These are phyloP conservation scores for Hydra vulgaris DNA, from an alignment of 30 jellyfish, hydroid and myxozoan species.

Conservation along the genomic window DNA sequence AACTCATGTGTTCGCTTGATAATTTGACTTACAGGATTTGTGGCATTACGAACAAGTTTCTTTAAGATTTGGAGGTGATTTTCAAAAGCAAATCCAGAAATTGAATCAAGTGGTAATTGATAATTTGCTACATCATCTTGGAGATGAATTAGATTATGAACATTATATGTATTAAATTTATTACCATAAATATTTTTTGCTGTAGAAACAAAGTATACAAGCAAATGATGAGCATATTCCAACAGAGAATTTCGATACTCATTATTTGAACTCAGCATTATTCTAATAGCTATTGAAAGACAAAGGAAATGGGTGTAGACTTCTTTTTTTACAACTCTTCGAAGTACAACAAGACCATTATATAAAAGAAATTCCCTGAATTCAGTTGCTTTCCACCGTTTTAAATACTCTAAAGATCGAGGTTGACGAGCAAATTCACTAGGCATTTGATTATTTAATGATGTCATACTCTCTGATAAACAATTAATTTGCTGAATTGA, in stretches of 20 bases:
- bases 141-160: slow-evolving; percentile 27
- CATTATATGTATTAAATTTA: slow-evolving; percentile 28
- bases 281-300: slow-evolving; percentile 28
- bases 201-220: slow-evolving; percentile 27
- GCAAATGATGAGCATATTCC: slow-evolving; percentile 30
- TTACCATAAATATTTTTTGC: slow-evolving; percentile 24
- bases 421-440: slow-evolving; percentile 43
- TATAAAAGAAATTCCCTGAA: slow-evolving; percentile 21
- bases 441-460: slow-evolving; percentile 24
- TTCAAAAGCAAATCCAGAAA: slow-evolving; percentile 38
- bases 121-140: slow-evolving; percentile 19
- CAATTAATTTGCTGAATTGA: slow-evolving; percentile 15
- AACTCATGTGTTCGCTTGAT: slow-evolving; percentile 26
- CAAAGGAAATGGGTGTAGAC: slow-evolving; percentile 25
- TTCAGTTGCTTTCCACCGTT: slow-evolving; percentile 46
- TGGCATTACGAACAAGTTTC: slow-evolving; percentile 25
- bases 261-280: slow-evolving; percentile 31
- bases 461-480: slow-evolving; percentile 14
- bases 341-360: slow-evolving; percentile 35
- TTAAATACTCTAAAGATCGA: slow-evolving; percentile 10
- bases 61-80: slow-evolving; percentile 21
- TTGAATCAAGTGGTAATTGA: slow-evolving; percentile 23
- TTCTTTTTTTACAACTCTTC: slow-evolving; percentile 8
- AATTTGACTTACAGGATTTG: slow-evolving; percentile 26
- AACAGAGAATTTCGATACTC: slow-evolving; percentile 7